These are phyloP conservation scores for Silurus glanis DNA, from an alignment of 2,113 vertebrate genomes.

Conservation along the genomic window DNA sequence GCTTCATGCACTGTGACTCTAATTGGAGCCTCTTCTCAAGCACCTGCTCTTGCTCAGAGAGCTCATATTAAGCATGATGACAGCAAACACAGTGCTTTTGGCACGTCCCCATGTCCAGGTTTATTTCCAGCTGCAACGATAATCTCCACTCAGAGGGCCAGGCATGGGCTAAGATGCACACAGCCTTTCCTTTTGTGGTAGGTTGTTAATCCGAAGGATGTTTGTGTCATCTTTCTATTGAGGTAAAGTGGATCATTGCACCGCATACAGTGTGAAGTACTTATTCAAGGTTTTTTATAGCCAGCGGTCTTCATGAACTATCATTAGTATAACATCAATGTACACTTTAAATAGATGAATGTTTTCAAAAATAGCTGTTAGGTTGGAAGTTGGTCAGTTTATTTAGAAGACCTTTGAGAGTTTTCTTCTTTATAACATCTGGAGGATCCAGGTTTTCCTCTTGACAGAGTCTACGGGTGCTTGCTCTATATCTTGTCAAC, in stretches of 20 bases:
- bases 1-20: constrained; percentile 34
- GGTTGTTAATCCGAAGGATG: neutral
- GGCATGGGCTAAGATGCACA: neutral
- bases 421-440: neutral
- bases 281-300: constrained; percentile 11
- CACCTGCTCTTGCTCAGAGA: constrained; percentile 25
- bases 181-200: constrained; percentile 15
- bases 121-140: constrained; percentile 33
- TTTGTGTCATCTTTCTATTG: constrained; percentile 5
- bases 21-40: neutral
- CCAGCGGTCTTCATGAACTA: neutral
- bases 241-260: constrained; percentile 12
- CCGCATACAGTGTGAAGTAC: neutral
- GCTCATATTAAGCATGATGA: constrained; percentile 20
- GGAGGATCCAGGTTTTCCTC: neutral
- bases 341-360: constrained; percentile 7
- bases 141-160: constrained; percentile 20
- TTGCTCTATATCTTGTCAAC: neutral
- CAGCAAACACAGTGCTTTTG: constrained; percentile 22
- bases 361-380: constrained; percentile 7
- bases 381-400: neutral
- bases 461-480: neutral
- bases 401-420: neutral
- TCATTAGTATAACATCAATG: constrained; percentile 1
- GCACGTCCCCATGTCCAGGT: constrained; percentile 2